Base-by-base conservation (phyloP, 2,888 invertebrate genomes). In the Sarcophaga variegata region DNA sequence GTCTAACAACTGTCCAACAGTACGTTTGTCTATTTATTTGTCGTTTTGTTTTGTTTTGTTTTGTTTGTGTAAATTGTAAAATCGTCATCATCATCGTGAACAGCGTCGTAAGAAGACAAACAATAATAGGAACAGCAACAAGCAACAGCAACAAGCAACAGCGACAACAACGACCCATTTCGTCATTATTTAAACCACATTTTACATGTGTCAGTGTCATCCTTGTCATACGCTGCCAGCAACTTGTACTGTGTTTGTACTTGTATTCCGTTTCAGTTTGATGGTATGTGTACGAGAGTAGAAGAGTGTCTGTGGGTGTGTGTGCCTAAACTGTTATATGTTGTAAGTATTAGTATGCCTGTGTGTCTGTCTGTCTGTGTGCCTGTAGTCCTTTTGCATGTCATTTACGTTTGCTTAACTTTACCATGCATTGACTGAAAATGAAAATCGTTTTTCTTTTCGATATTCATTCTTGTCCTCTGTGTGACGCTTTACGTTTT, bases 161-260 rank as follows among this genome's bases (percentile, higher is more conserved):
- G 0, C 62, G 37, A 54, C 63, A 70, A 71, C 79, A 66, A 67
- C 81, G 84, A 87, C 83, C 81, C 77, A 87, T 91, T 91, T 92
- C 92, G 91, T 92, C 92, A 92, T 91, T 91, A 92, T 91, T 91
- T 91, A 91, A 91, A 91, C 92, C 92, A 89, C 92, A 92, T 90
- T 92, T 92, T 87, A 92, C 92, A 92, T 92, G 90, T 92, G 92
- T 92, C 92, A 90, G 83, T 89, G 89, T 82, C 87, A 87, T 84
- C 70, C 87, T 81, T 87, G 81, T 81, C 78, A 87, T 62, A 71
- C 70, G 85, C 84, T 84, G 67, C 70, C 83, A 81, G 63, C 76
- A 54, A 71, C 25, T 63, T 27, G 37, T 59, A n/a, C 54, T 25
- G 27, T 66, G 3, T 17, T 66, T 72, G 6, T 78, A 47, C 66